Evolutionary conservation across 2,888 invertebrate genomes (phyloP), one percentile per base, ranked within the genome.

Genomic region (Lathronympha strigana): DNA sequence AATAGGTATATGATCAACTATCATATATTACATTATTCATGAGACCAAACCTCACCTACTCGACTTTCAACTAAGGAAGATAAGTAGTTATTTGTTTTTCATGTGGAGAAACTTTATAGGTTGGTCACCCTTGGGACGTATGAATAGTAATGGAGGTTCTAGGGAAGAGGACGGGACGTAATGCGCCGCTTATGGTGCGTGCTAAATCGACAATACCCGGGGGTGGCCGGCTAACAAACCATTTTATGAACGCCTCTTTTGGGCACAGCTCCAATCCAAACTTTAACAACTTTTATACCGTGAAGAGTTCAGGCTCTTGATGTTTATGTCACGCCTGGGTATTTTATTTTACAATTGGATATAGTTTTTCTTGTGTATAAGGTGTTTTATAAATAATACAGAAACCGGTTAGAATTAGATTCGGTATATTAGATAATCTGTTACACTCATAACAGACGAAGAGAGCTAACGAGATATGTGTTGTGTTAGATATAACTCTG

Each of bases 71-170:
- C 28, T 25, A 5, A 38, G 19, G 40, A 47, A 21, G 38, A 61
- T 47, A 54, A 40, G 45, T 53, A 61, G 61, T 78, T 80, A 78
- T 82, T 76, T 76, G 78, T 80, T 81, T 76, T 76, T 77, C 73
- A 73, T 75, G 72, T 71, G 75, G 74, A 76, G 72, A 72, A 76
- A 77, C 75, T 77, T 76, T 72, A 69, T 72, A 70, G 69, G 76
- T 71, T 71, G 78, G 83, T 60, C 64, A 45, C 80, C 79, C 83
- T 81, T 49, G 58, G 62, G 61, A 25, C 43, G 43, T 54, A 91
- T 91, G 91, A 91, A 91, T 92, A 91, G 88, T 88, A 90, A 90
- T 88, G 77, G 85, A 83, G 84, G 83, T 81, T 80, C 82, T 71
- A 72, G 84, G 81, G 85, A 74, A 73, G 75, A 81, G 53, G 53